Conservation (phyloP, 2,888 invertebrate genomes). For the Lamellibrachia columna region DNA sequence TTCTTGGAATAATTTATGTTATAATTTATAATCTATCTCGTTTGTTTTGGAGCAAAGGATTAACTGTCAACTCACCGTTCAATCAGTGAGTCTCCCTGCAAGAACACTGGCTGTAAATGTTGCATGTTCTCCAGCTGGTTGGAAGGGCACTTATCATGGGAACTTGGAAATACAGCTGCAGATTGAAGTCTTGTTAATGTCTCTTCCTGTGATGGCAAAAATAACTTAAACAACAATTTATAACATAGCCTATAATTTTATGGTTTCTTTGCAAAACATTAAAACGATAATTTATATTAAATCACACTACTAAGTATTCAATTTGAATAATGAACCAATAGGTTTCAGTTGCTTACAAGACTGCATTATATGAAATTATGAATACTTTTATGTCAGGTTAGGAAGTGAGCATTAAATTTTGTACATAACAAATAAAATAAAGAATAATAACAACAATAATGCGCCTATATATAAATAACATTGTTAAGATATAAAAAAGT, state of each 20-base stretch:
- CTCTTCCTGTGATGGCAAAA: constrained; percentile 30
- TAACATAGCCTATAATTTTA: neutral
- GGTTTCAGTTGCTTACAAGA: neutral
- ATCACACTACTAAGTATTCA: neutral
- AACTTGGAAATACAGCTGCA: constrained; percentile 37
- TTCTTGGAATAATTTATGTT: neutral
- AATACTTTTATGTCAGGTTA: neutral
- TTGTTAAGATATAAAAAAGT: neutral
- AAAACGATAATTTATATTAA: neutral
- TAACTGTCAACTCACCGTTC: constrained; percentile 1
- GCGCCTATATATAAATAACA: neutral
- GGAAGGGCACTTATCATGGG: constrained; percentile 27
- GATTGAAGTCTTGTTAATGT: constrained; percentile 38
- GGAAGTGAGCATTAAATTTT: neutral
- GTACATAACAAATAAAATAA: neutral
- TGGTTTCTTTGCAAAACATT: neutral
- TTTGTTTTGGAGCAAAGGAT: neutral
- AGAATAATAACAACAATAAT: too few relatives aligned
- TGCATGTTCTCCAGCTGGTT: neutral
- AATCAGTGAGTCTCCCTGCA: neutral
- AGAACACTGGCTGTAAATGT: neutral
- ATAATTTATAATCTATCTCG: neutral
- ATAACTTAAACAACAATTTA: neutral
- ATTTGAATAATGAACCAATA: neutral
- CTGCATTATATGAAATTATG: neutral